Evolutionary conservation across 2,113 vertebrate species (phyloP).

Genomic region (Sarotherodon lohbergeri): DNA sequence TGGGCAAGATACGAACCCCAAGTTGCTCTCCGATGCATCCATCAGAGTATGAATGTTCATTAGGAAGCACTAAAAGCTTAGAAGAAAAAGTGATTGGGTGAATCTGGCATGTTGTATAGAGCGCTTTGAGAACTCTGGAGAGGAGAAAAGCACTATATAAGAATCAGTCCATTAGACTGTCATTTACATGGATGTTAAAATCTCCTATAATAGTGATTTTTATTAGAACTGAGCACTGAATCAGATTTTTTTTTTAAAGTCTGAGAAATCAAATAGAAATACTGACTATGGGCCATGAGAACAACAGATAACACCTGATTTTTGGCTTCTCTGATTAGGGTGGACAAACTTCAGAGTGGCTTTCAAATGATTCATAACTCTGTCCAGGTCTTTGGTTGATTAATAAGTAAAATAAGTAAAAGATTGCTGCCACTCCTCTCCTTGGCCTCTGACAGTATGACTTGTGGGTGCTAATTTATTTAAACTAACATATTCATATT

Average conservation of each 20-base stretch:
- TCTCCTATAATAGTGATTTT: not conserved
- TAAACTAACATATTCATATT: not conserved
- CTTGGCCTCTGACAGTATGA: not conserved
- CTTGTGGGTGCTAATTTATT: not conserved
- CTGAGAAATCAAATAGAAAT: not conserved
- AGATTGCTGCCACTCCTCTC: not conserved
- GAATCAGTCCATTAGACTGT: not conserved
- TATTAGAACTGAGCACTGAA: not conserved
- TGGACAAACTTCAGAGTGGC: not conserved
- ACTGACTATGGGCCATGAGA: not conserved
- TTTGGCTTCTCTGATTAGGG: not conserved
- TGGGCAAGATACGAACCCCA: fast-evolving
- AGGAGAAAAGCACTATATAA: not conserved
- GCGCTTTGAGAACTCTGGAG: not conserved
- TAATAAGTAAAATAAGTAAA: not conserved
- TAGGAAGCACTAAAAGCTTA: not conserved
- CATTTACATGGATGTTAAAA: not conserved
- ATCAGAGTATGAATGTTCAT: not conserved
- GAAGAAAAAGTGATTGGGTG: not conserved
- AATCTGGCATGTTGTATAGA: fast-evolving
- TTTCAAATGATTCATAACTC: not conserved
- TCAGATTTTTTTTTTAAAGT: not conserved
- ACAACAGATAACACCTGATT: not conserved
- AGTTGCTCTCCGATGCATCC: not conserved
- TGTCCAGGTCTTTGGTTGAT: not conserved